phyloP scores from a whole-genome alignment of 1,140 invertebrate genomes.

The Camponotus floridanus region DNA sequence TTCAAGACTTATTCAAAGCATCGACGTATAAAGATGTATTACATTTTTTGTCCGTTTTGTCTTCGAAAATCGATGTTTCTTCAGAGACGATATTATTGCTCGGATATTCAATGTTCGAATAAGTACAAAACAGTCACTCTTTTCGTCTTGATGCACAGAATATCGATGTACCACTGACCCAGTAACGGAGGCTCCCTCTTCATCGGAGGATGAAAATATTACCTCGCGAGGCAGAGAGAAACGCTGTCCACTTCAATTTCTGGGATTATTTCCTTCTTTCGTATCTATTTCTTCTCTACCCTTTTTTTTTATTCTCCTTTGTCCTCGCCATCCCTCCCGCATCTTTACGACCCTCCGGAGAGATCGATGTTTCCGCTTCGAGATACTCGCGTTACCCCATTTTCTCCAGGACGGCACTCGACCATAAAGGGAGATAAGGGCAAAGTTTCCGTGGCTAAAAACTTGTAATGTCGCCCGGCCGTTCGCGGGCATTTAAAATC shows the following conservation, averaged over 20 bases:
- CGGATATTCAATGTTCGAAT: conserved; percentile 4
- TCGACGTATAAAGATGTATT: not conserved
- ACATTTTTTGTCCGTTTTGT: not conserved
- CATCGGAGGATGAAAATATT: conserved; percentile 59
- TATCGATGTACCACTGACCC: conserved; percentile 37
- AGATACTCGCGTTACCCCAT: conserved; percentile 77
- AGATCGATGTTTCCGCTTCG: conserved; percentile 67
- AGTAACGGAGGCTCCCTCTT: conserved; percentile 40
- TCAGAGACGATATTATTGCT: not conserved
- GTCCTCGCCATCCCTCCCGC: conserved; percentile 3
- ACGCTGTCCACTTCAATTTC: conserved; percentile 74
- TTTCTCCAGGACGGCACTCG: conserved; percentile 75
- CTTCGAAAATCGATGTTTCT: not conserved
- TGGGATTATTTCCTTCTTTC: conserved; percentile 67
- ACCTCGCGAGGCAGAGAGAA: conserved; percentile 23
- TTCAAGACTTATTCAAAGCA: conserved; percentile 11
- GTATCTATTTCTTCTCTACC: conserved; percentile 19
- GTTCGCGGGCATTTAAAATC: conserved; percentile 77
- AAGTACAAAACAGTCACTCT: conserved; percentile 45
- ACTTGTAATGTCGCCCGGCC: conserved; percentile 65
- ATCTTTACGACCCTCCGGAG: conserved; percentile 66
- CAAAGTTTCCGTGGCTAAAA: conserved; percentile 72
- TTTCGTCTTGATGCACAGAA: not conserved
- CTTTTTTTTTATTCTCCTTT: conserved; percentile 22
- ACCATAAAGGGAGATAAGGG: conserved; percentile 80